phyloP scores from a whole-genome alignment of 2,113 vertebrate genomes.

The Todiramphus chloris region DNA sequence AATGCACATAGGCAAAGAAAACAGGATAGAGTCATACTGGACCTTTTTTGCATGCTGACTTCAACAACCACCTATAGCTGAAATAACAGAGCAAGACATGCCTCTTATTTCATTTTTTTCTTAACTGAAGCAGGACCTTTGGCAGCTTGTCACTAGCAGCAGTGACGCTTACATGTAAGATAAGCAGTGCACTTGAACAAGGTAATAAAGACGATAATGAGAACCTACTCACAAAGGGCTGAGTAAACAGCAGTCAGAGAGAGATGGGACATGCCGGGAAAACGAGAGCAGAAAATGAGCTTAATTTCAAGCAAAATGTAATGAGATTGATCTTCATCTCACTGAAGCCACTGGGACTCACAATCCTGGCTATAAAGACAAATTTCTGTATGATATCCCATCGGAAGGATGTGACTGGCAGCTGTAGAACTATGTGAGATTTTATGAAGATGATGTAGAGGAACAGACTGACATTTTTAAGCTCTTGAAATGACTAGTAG shows the following conservation, averaged over 20 bases:
- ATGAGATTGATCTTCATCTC: neutral
- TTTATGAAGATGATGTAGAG: neutral
- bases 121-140: neutral
- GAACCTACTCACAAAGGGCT: neutral
- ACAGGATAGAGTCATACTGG: neutral
- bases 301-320: neutral
- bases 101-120: neutral
- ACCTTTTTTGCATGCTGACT: neutral
- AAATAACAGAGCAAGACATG: neutral
- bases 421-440: neutral
- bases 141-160: neutral
- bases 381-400: neutral
- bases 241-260: neutral
- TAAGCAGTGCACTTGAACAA: neutral
- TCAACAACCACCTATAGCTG: neutral
- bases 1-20: neutral
- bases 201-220: neutral
- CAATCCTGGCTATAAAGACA: accelerated
- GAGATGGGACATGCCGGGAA: neutral
- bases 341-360: neutral
- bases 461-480: neutral
- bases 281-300: neutral
- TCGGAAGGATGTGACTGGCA: neutral
- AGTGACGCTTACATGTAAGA: neutral
- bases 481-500: neutral